Base-by-base conservation (phyloP, 2,888 invertebrate genomes). In the Pristionchus arcanus region DNA sequence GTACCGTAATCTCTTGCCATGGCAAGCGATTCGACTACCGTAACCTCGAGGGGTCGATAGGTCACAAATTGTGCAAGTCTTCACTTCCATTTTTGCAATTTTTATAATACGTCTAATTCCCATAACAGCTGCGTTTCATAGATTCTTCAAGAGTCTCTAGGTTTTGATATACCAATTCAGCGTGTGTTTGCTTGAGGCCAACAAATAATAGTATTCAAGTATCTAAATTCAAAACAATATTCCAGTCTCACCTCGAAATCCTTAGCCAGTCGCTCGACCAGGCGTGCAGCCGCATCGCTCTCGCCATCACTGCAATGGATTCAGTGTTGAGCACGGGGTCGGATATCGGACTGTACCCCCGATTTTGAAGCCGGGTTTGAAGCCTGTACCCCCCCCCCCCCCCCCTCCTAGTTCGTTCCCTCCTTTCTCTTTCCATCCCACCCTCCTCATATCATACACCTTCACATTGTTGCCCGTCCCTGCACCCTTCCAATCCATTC, bases 241-340 rank as follows among this genome's bases (percentile, higher is more conserved):
- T n/a, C n/a, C n/a, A 59, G 59, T n/a, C 37, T 74, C 37, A 74
- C 74, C 74, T 74, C 74, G 37, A 74, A 74, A 37, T 74, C 74
- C 7, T 74, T 74, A 9, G 74, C 37, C 21, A 74, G 16, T 16
- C 74, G 19, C 74, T 21, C 19, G 74, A 74, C 21, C 21, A 74
- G 74, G 25, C 21, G 19, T 21, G 74, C 37, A 1, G 21, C 74
- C 25, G 21, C 21, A 21, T 74, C 74, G 19, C 74, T 9, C 5
- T 3, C 74, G 74, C 37, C 68, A 28, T 28, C 37, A 37, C 74
- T 74, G 74, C 28, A 74, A 68, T 42, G 42, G 9, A 42, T 42
- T n/a, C n/a, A n/a, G n/a, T n/a, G n/a, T n/a, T n/a, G n/a, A n/a
- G n/a, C n/a, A n/a, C n/a, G n/a, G n/a, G n/a, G n/a, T n/a, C n/a